phyloP scores from a whole-genome alignment of 2,797 vertebrate species.

The Coreius guichenoti region DNA sequence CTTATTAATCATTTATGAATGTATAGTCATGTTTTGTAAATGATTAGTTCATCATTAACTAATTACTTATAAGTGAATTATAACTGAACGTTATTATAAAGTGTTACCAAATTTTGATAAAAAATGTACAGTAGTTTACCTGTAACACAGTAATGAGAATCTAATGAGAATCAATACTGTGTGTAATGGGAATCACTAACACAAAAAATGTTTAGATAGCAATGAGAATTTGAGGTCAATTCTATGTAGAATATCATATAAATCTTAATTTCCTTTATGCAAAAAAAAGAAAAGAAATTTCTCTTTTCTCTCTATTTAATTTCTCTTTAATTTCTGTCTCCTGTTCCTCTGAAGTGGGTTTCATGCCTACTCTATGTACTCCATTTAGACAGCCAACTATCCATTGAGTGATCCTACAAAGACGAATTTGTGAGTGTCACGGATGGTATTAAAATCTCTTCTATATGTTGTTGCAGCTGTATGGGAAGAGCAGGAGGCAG shows the following conservation, averaged over 20 bases:
- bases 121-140: neutral
- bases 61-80: no score
- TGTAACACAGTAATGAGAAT: neutral
- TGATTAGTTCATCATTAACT: no score
- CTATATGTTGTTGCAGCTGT: conserved; percentile 62
- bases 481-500: conserved; percentile 57
- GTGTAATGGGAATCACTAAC: neutral
- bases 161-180: neutral
- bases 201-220: neutral
- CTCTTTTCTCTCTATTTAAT: no score
- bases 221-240: neutral
- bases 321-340: neutral
- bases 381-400: neutral
- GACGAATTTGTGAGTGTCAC: conserved; percentile 35
- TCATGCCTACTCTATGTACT: neutral
- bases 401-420: neutral
- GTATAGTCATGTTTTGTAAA: no score
- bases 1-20: no score
- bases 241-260: neutral
- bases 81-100: no score
- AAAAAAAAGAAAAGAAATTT: neutral
- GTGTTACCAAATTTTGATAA: no score
- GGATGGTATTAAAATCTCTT: conserved; percentile 45
- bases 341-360: neutral
- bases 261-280: neutral